Evolutionary conservation across 92 coral and sea anemone genomes (phyloP).

Genomic region (Muricea muricata): DNA sequence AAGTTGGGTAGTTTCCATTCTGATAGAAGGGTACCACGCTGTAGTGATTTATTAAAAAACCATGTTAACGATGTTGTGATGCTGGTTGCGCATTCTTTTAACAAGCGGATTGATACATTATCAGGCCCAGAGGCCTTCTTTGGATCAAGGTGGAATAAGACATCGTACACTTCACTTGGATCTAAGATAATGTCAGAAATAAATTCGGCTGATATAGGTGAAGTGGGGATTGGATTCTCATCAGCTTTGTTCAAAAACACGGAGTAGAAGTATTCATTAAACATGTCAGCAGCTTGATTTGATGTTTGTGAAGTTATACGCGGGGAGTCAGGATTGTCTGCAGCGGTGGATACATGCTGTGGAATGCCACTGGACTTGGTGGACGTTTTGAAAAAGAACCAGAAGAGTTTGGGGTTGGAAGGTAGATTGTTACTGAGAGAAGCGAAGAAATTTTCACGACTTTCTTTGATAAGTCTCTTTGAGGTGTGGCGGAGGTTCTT

Average conservation of each 20-base stretch:
- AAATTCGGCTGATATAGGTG: neutral
- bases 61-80: neutral
- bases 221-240: neutral
- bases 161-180: neutral
- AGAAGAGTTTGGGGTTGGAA: neutral
- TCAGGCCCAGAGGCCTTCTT: neutral
- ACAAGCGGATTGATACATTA: neutral
- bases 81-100: neutral
- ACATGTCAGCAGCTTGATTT: neutral
- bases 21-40: neutral
- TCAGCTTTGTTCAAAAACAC: neutral
- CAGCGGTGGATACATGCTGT: neutral
- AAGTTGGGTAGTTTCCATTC: neutral
- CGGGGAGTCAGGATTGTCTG: neutral
- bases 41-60: neutral
- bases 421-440: neutral
- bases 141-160: neutral
- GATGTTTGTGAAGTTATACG: neutral
- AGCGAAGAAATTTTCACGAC: neutral
- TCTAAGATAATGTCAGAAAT: neutral
- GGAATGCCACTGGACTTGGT: neutral
- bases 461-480: slow-evolving; percentile 13
- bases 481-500: slow-evolving; percentile 12
- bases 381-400: slow-evolving; percentile 5
- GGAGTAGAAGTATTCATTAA: neutral